phyloP scores from a whole-genome alignment of 1,140 invertebrate species.

The Bombus pascuorum region DNA sequence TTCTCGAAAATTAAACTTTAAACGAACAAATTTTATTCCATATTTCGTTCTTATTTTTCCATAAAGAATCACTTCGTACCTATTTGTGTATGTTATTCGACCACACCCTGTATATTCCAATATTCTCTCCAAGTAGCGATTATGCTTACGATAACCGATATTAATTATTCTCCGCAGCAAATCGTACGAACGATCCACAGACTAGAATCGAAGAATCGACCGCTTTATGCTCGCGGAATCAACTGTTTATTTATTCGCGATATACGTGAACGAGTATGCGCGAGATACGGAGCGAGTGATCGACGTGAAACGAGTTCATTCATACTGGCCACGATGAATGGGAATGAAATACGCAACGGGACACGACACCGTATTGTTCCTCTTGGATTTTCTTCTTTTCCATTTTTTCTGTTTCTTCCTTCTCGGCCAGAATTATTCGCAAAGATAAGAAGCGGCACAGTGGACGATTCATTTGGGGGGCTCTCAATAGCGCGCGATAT shows the following conservation, averaged over 20 bases:
- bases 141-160: constrained; percentile 28
- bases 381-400: neutral
- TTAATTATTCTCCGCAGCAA: constrained; percentile 56
- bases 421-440: constrained; percentile 3
- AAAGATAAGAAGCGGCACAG: constrained; percentile 17
- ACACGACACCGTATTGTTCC: constrained; percentile 44
- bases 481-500: neutral
- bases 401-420: neutral
- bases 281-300: constrained; percentile 57
- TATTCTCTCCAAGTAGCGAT: neutral
- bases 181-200: neutral
- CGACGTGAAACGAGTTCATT: constrained; percentile 72
- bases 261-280: neutral
- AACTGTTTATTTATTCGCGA: constrained; percentile 68
- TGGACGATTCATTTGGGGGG: neutral
- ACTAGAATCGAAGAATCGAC: constrained; percentile 48
- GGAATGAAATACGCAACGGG: constrained; percentile 36
- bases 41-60: too few relatives aligned
- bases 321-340: constrained; percentile 55
- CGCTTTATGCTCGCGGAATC: constrained; percentile 62
- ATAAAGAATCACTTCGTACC: neutral
- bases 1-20: too few relatives aligned
- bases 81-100: neutral
- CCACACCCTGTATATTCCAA: too few relatives aligned
- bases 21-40: too few relatives aligned